Evolutionary conservation across 2,888 invertebrate genomes (phyloP).

Genomic region (Neocrepidodera transversa): DNA sequence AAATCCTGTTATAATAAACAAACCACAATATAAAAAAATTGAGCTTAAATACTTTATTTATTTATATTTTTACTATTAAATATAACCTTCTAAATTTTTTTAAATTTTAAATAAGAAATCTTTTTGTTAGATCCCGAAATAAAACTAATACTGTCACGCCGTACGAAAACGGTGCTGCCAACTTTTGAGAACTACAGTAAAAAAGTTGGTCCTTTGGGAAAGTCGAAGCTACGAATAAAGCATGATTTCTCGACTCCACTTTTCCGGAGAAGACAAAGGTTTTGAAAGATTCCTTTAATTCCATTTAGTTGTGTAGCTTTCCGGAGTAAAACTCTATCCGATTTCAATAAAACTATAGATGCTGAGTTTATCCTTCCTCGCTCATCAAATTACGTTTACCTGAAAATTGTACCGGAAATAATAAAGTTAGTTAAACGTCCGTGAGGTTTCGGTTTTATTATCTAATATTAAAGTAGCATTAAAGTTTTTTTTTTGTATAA

Average conservation of each 20-base stretch:
- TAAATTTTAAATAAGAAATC: too few relatives aligned
- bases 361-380: slow-evolving; percentile 20
- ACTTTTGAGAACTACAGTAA: slow-evolving; percentile 54
- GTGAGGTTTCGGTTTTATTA: neutral
- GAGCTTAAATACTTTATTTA: too few relatives aligned
- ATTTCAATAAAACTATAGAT: slow-evolving; percentile 34
- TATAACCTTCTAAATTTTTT: too few relatives aligned
- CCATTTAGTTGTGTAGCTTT: slow-evolving; percentile 38
- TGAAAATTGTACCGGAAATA: slow-evolving; percentile 12
- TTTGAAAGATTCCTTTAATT: slow-evolving; percentile 48
- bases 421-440: neutral
- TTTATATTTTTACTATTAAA: too few relatives aligned
- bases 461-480: too few relatives aligned
- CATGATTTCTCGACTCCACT: slow-evolving; percentile 51
- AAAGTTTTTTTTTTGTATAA: too few relatives aligned
- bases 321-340: slow-evolving; percentile 35
- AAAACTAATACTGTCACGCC: too few relatives aligned
- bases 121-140: too few relatives aligned
- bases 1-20: too few relatives aligned
- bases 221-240: slow-evolving; percentile 52
- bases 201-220: slow-evolving; percentile 55
- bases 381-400: slow-evolving; percentile 30
- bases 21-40: too few relatives aligned
- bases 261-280: slow-evolving; percentile 48
- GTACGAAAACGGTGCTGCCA: slow-evolving; percentile 46